Percentiles rank a stretch among this genome's conserved stretches.
phyloP scores from a whole-genome alignment of 2,888 invertebrate species.

The Antheraea assamensis region DNA sequence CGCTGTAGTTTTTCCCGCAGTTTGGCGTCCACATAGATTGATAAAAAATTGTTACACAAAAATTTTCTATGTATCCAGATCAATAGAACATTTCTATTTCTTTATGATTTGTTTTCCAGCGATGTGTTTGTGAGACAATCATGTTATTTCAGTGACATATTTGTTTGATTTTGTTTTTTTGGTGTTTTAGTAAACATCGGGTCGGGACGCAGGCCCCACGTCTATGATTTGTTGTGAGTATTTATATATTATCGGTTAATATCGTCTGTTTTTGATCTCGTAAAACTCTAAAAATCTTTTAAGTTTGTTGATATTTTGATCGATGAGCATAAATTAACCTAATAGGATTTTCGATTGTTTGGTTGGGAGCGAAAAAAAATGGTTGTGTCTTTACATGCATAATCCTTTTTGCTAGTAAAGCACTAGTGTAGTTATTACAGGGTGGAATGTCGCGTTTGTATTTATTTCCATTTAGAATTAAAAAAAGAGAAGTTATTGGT shows the following conservation, averaged over 20 bases:
- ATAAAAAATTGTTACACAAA: conserved; percentile 61
- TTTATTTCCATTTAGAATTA: conserved; percentile 6
- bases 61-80: conserved; percentile 75
- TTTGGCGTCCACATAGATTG: conserved; percentile 79
- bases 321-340: conserved; percentile 55
- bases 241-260: conserved; percentile 63
- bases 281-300: conserved; percentile 37
- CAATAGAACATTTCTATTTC: conserved; percentile 52
- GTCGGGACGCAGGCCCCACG: conserved; percentile 77
- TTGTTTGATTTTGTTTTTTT: conserved; percentile 57
- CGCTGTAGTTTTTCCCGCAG: conserved; percentile 80
- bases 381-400: conserved; percentile 44
- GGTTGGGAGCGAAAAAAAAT: conserved; percentile 48
- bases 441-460: conserved; percentile 15
- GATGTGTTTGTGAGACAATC: conserved; percentile 58
- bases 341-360: conserved; percentile 51
- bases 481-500: not conserved
- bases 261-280: conserved; percentile 46
- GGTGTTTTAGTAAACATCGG: conserved; percentile 79
- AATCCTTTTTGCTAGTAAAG: conserved; percentile 39
- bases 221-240: conserved; percentile 81
- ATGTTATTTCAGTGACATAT: conserved; percentile 68
- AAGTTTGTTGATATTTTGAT: conserved; percentile 41
- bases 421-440: conserved; percentile 42
- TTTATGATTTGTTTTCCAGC: conserved; percentile 57